Base-by-base conservation (phyloP, 2,888 invertebrate species). In the Pheosia gnoma region DNA sequence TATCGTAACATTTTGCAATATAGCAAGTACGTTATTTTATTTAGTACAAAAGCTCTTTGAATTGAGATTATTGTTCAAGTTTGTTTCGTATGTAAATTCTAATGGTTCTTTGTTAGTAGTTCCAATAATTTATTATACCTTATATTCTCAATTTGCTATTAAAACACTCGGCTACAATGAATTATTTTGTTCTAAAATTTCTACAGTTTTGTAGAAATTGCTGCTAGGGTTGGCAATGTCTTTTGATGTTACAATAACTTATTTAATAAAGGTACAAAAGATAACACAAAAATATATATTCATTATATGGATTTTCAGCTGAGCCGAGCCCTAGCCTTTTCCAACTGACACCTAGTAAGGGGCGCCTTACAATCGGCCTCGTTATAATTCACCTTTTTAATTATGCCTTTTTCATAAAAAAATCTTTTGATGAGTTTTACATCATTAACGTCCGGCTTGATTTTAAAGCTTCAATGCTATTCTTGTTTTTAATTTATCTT, bases 351-450 rank as follows among this genome's bases (percentile, higher is more conserved):
- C 71, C 75, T 79, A 78, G 77, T 79, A 78, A 66, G 68, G 62
- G 77, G 62, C 63, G 69, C 57, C 63, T 66, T 69, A 83, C 81
- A 85, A 83, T 83, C 82, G 68, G 73, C 71, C 78, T 88, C 87
- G 84, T 88, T 87, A 88, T 83, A 85, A 84, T 85, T 84, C 79
- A 82, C 83, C 78, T 82, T 86, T 87, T 85, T 87, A 87, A 88
- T 86, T 87, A 85, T 82, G 75, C 67, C 73, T 70, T 76, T 79
- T 79, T 72, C 65, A 38, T 54, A 71, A 62, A 66, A 63, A 61
- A 61, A 70, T 63, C 70, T 74, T 83, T 86, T 84, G 78, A 80
- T 77, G 80, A 83, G 64, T 81, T 82, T 79, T 68, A 72, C 78
- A 71, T 86, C 85, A 80, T 87, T 87, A 88, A 74, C 69, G 67